phyloP scores from a whole-genome alignment of 2,113 vertebrate species.

The Dipodomys spectabilis region DNA sequence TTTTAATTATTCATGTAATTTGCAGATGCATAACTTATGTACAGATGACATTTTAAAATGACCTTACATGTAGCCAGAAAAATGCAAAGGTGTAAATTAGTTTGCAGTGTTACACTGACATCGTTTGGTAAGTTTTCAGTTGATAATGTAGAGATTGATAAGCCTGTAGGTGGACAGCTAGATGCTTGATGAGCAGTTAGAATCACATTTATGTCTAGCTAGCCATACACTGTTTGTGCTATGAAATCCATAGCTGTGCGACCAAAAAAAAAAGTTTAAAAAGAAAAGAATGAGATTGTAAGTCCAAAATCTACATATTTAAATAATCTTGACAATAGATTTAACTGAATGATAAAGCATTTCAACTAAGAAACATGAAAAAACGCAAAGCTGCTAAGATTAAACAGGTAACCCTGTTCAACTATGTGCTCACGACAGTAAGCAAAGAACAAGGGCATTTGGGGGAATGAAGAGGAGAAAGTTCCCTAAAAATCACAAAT shows the following conservation, averaged over 20 bases:
- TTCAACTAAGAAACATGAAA: too few species aligned
- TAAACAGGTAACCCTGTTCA: not conserved
- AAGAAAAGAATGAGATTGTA: not conserved
- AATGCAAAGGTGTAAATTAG: conserved; percentile 63
- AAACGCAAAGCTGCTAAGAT: not conserved
- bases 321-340: not conserved
- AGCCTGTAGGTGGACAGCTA: not conserved
- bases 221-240: not conserved
- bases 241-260: not conserved
- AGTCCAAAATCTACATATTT: not conserved
- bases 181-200: not conserved
- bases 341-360: not conserved
- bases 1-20: not conserved
- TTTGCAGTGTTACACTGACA: conserved; percentile 88
- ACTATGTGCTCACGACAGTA: not conserved
- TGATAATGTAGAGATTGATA: not conserved
- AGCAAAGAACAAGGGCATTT: not conserved
- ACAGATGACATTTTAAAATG: not conserved
- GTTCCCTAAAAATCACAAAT: conserved; percentile 34
- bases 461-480: conserved; percentile 40
- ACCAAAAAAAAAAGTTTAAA: not conserved
- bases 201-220: not conserved
- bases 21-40: not conserved
- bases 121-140: conserved; percentile 86
- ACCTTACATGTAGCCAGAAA: conserved; percentile 71